Conservation (phyloP, 1,140 invertebrate species). For the Pseudomyrmex gracilis region DNA sequence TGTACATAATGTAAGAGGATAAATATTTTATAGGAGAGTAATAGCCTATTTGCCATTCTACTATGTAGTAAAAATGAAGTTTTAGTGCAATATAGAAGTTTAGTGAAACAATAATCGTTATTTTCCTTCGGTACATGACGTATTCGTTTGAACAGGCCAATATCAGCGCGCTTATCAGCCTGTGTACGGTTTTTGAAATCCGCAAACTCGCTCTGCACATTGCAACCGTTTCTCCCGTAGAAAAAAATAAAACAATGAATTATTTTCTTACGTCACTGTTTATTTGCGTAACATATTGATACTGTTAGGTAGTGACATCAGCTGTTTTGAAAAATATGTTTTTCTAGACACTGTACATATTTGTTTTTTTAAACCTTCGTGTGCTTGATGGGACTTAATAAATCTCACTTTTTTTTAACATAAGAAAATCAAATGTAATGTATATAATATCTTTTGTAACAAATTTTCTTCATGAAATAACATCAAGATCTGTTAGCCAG, state of each 20-base stretch:
- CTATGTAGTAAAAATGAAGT: slow-evolving; percentile 70
- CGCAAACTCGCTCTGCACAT: not conserved
- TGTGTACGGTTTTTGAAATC: slow-evolving; percentile 10
- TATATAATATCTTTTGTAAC: no score
- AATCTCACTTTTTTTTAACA: no score
- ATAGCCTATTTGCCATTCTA: slow-evolving; percentile 79
- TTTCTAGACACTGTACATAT: slow-evolving; percentile 13
- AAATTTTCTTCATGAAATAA: not conserved
- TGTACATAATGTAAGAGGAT: slow-evolving; percentile 83
- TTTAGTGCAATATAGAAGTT: slow-evolving; percentile 84
- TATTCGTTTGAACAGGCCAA: not conserved
- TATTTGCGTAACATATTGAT: slow-evolving; percentile 33
- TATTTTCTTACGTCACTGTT: slow-evolving; percentile 40
- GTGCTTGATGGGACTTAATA: no score
- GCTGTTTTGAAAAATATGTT: slow-evolving; percentile 7
- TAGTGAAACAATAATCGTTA: slow-evolving; percentile 77
- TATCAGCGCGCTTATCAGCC: slow-evolving; percentile 29
- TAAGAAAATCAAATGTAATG: no score
- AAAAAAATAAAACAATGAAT: not conserved
- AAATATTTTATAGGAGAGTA: slow-evolving; percentile 84
- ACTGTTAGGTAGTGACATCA: not conserved
- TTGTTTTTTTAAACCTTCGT: not conserved
- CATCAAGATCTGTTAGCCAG: not conserved
- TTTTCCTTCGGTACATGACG: slow-evolving; percentile 50
- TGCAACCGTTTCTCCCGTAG: slow-evolving; percentile 21